A percentile compares a stretch with the other conserved stretches of the same genome.
Conservation (phyloP, 1,140 invertebrate species). For the Hyposmocoma kahamanoa region DNA sequence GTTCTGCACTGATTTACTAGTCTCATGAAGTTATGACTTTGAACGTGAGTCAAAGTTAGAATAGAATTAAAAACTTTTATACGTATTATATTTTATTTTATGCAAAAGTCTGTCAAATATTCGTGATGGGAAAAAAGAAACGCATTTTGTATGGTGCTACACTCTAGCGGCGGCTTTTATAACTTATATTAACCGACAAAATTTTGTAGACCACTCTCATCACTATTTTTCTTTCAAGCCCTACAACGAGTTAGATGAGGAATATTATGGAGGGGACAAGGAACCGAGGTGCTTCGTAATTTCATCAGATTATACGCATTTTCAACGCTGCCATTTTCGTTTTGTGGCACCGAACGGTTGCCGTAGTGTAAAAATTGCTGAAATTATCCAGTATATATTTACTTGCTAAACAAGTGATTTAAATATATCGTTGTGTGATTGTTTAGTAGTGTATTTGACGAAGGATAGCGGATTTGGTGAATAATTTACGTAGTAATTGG, state of each 20-base stretch:
- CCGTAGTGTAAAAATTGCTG: constrained; percentile 38
- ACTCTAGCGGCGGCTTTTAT: constrained; percentile 9
- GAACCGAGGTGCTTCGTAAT: constrained; percentile 4
- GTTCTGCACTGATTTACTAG: too few species aligned
- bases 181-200: constrained; percentile 12
- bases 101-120: too few species aligned
- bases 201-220: neutral
- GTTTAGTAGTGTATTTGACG: constrained; percentile 28
- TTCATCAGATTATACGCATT: constrained; percentile 28
- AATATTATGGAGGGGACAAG: neutral
- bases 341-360: constrained; percentile 65
- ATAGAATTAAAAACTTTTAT: too few species aligned
- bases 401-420: constrained; percentile 28
- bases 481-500: constrained; percentile 41
- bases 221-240: neutral
- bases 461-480: constrained; percentile 28
- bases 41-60: too few species aligned
- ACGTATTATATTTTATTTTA: too few species aligned
- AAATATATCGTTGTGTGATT: constrained; percentile 33
- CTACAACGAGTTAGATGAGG: neutral
- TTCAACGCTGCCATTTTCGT: constrained; percentile 70
- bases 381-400: constrained; percentile 35
- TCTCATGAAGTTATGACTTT: too few species aligned
- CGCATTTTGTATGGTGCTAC: neutral
- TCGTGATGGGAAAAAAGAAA: too few species aligned